Percentiles rank a stretch among this genome's conserved stretches.
phyloP scores from a whole-genome alignment of 2,113 vertebrate species.

The Chaetura pelagica region DNA sequence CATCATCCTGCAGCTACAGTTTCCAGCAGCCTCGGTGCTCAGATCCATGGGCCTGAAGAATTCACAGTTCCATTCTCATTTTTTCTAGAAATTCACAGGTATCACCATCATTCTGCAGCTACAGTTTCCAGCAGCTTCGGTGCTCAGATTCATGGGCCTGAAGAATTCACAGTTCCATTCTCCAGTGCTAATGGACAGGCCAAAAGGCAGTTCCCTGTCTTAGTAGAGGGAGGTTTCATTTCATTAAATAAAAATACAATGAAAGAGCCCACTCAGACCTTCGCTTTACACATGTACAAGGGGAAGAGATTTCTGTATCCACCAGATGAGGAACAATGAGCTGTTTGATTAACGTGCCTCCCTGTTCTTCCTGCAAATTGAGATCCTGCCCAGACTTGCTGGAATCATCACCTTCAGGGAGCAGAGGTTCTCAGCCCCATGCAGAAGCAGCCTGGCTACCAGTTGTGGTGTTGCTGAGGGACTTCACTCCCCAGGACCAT shows the following conservation, averaged over 20 bases:
- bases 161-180: neutral
- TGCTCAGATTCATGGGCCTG: neutral
- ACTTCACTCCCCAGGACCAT: neutral
- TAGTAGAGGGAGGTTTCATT: neutral
- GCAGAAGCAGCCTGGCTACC: neutral
- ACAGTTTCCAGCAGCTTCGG: neutral
- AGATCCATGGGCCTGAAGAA: neutral
- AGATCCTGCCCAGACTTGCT: neutral
- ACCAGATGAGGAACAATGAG: neutral
- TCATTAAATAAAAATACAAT: neutral
- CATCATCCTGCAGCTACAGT: neutral
- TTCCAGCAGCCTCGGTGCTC: neutral
- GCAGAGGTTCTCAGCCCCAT: neutral
- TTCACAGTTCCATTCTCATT: neutral
- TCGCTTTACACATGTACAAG: neutral
- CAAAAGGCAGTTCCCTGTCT: neutral
- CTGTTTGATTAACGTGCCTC: neutral
- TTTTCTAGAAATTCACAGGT: neutral
- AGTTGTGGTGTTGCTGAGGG: neutral
- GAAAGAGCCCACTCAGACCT: neutral
- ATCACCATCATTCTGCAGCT: neutral
- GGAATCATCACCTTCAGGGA: neutral
- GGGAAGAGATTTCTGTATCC: neutral
- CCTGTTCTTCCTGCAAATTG: neutral
- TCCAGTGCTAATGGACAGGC: neutral